Evolutionary conservation across 2,113 vertebrate genomes (phyloP), one percentile per base, ranked within the genome.

Genomic region (Gambusia affinis): DNA sequence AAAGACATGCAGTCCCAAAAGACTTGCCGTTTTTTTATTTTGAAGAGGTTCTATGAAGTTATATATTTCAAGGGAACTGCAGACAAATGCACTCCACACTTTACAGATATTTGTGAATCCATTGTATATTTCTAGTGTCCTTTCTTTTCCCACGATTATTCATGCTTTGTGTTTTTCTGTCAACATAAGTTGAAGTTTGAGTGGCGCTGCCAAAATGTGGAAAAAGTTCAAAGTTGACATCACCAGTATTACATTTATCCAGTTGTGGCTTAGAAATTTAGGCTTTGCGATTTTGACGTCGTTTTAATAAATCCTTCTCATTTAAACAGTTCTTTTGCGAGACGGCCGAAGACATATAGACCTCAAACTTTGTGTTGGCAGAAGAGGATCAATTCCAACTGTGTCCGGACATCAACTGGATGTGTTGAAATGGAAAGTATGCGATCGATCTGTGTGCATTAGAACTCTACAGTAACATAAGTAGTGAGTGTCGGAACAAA

Each of bases 341-440:
- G 73, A 77, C 75, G 75, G 66, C 79, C 81, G 73, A 84, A 89
- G 78, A 79, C 67, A 67, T 63, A 83, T 22, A 39, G 67, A 74
- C 33, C 63, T 84, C 78, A 86, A 91, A 90, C 39, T 82, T 90
- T 61, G 87, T 86, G 90, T 88, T 91, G 90, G 91, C 91, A 90
- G 78, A 79, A 77, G 70, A 10, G 79, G 89, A 93, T 91, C 88
- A 89, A 89, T 91, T 83, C 78, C 81, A 83, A 92, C 87, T 80
- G 83, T 78, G 84, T 86, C 82, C 57, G 79, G 78, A 81, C 89
- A 89, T 92, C 85, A 88, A 81, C 73, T 73, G 64, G 67, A 75
- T 75, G 90, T 92, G 92, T 88, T 90, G 90, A 92, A 89, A 93
- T 93, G 91, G 91, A 92, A 92, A 92, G 91, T 88, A 90, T 92